Evolutionary conservation across 2,888 invertebrate species (phyloP).

Genomic region (Pegoplata infirma): DNA sequence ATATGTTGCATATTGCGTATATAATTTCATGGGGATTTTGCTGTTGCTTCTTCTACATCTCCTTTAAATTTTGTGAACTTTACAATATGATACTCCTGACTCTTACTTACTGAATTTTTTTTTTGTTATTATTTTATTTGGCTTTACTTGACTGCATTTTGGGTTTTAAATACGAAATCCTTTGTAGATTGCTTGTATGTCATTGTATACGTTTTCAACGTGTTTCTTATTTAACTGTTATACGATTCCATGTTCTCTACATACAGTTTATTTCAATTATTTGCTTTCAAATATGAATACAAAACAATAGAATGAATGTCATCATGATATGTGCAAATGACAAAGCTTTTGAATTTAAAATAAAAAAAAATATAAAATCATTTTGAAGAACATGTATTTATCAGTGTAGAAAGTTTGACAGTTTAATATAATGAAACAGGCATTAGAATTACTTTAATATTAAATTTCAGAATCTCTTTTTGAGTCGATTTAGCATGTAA

Average conservation of each 20-base stretch:
- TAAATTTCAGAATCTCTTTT: too few species aligned
- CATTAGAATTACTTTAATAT: background rate
- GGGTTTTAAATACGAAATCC: background rate
- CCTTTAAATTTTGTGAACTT: background rate
- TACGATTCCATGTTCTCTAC: background rate
- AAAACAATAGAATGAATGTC: background rate
- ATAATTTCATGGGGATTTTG: background rate
- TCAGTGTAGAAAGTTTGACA: background rate
- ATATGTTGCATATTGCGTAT: background rate
- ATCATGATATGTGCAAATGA: slow-evolving; percentile 2
- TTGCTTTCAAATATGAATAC: background rate
- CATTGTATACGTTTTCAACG: background rate
- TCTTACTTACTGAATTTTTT: too few species aligned
- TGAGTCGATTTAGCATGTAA: too few species aligned
- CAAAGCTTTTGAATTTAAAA: background rate
- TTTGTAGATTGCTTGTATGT: too few species aligned
- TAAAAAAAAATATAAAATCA: background rate
- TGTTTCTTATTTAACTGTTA: background rate
- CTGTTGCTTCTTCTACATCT: background rate
- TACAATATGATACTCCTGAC: background rate
- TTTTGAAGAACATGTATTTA: background rate
- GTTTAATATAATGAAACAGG: background rate
- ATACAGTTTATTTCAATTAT: background rate
- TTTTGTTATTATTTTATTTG: background rate
- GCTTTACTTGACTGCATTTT: background rate